Evolutionary conservation across 2,113 vertebrate species (phyloP).

Genomic region (Columba janthina): DNA sequence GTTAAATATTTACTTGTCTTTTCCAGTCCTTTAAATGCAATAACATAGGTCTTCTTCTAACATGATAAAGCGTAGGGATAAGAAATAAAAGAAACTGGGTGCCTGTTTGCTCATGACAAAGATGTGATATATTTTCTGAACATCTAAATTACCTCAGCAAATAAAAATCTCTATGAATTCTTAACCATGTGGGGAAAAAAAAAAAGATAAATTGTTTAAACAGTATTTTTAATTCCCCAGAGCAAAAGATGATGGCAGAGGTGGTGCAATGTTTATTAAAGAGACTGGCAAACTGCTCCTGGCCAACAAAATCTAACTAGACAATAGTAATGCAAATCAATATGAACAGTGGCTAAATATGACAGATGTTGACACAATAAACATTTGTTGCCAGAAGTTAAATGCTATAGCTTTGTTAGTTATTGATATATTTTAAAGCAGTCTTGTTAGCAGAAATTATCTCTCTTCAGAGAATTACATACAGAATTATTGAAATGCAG

Average conservation of each 20-base stretch:
- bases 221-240: background rate
- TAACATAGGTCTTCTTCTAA: background rate
- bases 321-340: background rate
- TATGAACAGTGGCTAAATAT: background rate
- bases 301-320: background rate
- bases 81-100: background rate
- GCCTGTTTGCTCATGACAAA: background rate
- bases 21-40: background rate
- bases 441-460: background rate
- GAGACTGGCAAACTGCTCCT: background rate
- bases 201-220: background rate
- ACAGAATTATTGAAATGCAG: background rate
- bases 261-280: background rate
- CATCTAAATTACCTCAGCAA: background rate
- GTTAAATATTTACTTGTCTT: background rate
- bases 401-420: background rate
- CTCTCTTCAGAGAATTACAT: background rate
- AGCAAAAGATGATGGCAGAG: background rate
- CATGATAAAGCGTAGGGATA: background rate
- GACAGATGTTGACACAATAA: background rate
- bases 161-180: background rate
- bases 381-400: background rate
- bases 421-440: background rate
- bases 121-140: background rate
- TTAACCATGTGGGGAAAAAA: background rate